phyloP scores from a whole-genome alignment of 2,888 invertebrate species.

The Deilephila elpenor region DNA sequence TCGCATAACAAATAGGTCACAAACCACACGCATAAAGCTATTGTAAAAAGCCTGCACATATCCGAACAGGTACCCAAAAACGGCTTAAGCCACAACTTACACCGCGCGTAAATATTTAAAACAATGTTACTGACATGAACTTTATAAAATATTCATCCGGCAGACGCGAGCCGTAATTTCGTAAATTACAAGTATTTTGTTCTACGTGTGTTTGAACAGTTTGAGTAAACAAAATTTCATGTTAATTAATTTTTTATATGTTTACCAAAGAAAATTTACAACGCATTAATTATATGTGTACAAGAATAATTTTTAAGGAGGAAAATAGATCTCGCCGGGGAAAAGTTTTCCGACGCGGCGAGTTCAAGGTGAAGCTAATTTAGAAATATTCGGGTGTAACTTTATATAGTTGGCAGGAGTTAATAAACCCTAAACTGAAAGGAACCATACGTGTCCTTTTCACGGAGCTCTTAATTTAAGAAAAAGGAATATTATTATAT shows the following conservation, averaged over 20 bases:
- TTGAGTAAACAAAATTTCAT: conserved; percentile 16
- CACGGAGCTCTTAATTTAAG: neutral
- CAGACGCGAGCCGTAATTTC: conserved; percentile 19
- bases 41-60: neutral
- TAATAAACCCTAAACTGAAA: neutral
- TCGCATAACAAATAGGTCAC: no score
- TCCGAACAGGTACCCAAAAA: neutral
- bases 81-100: conserved; percentile 3
- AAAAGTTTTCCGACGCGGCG: conserved; percentile 1
- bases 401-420: neutral
- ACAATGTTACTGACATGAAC: conserved; percentile 21
- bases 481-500: neutral
- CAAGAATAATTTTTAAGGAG: neutral
- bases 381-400: conserved; percentile 5
- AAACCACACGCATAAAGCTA: no score
- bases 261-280: conserved; percentile 1
- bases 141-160: conserved; percentile 14
- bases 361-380: conserved; percentile 16
- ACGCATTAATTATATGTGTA: neutral
- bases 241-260: conserved; percentile 17
- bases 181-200: conserved; percentile 18
- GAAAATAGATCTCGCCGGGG: conserved; percentile 9
- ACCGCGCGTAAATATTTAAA: conserved; percentile 21
- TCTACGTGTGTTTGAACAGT: conserved; percentile 15
- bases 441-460: neutral